Percentiles rank a stretch among this genome's conserved stretches.
These are phyloP conservation scores for Melanerpes aurifrons DNA, from an alignment of 2,113 vertebrate genomes.

Conservation along the genomic window DNA sequence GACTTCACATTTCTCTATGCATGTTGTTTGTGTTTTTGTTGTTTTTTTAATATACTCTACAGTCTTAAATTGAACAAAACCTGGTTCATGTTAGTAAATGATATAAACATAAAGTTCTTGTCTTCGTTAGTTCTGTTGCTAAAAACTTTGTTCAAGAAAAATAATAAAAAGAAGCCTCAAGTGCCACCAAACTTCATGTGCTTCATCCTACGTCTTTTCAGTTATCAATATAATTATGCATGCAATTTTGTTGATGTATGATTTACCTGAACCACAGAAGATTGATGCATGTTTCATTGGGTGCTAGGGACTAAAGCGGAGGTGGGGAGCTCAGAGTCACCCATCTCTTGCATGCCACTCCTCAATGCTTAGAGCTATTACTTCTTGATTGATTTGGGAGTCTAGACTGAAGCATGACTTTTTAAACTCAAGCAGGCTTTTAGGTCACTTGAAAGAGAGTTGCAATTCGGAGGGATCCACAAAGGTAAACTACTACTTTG, in stretches of 20 bases:
- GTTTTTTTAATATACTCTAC: neutral
- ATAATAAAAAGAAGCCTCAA: neutral
- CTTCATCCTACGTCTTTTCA: neutral
- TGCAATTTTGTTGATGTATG: neutral
- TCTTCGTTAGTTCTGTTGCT: neutral
- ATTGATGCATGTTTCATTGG: neutral
- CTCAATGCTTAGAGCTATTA: neutral
- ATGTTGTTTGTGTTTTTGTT: neutral
- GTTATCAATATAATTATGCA: neutral
- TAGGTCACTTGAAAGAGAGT: neutral
- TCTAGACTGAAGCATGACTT: neutral
- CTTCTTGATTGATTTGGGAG: accelerated
- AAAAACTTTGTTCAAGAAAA: neutral
- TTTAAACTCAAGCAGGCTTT: neutral
- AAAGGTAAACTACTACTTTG: neutral
- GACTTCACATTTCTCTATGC: neutral
- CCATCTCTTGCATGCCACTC: neutral
- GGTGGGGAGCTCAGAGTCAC: neutral
- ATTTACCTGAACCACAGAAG: neutral
- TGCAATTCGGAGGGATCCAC: neutral
- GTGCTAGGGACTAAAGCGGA: neutral
- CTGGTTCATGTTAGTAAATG: neutral
- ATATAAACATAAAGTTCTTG: neutral
- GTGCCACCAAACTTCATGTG: neutral
- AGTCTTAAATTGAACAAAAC: neutral